A percentile compares a stretch with the other conserved stretches of the same genome.
Conservation (phyloP, 2,888 invertebrate genomes). For the Andrena chrysosceles region DNA sequence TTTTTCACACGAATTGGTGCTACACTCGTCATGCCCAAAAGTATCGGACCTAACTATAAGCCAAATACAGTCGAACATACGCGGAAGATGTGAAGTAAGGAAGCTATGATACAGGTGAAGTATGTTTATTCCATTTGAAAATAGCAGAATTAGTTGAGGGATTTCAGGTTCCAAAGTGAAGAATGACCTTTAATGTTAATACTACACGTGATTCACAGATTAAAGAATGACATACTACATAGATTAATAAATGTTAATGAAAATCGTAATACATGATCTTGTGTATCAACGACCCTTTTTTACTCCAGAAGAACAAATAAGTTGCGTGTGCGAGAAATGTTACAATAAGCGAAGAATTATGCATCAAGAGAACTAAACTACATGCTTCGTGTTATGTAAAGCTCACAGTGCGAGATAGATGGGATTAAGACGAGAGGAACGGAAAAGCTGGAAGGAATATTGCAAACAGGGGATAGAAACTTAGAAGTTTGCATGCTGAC, state of each 20-base stretch:
- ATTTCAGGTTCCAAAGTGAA: not conserved
- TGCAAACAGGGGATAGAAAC: conserved; percentile 54
- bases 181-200: not conserved
- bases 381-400: not conserved
- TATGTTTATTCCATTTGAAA: not conserved
- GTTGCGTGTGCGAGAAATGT: not conserved
- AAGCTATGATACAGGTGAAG: not conserved
- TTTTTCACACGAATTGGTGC: conserved; percentile 6
- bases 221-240: not conserved
- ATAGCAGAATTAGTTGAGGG: not conserved
- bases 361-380: not conserved
- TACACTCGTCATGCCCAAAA: conserved; percentile 48
- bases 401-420: conserved; percentile 1
- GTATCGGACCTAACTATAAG: conserved; percentile 7
- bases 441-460: conserved; percentile 22
- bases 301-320: not conserved
- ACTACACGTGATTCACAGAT: not conserved
- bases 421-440: conserved; percentile 18
- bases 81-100: not conserved
- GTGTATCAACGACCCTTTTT: not conserved
- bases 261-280: not conserved
- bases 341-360: not conserved
- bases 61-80: not conserved
- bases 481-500: conserved; percentile 80
- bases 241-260: not conserved